A percentile compares a stretch with the other conserved stretches of the same genome.
phyloP scores from a whole-genome alignment of 2,888 invertebrate species.

The Abrostola tripartita region DNA sequence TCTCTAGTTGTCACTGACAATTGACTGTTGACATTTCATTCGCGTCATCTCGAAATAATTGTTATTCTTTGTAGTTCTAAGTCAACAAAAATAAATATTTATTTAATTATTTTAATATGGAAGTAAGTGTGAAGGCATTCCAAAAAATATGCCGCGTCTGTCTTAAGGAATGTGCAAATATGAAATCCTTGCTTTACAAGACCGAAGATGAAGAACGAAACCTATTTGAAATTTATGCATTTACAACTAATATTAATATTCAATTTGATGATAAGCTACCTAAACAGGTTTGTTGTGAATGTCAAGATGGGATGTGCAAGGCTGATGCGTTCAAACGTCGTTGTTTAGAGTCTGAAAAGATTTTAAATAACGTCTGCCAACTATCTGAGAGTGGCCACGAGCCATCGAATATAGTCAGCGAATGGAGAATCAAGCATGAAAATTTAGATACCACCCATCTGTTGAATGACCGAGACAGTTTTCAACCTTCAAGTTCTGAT shows the following conservation, averaged over 20 bases:
- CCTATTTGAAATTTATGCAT: slow-evolving; percentile 69
- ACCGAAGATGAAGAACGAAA: slow-evolving; percentile 64
- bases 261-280: slow-evolving; percentile 70
- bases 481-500: slow-evolving; percentile 10
- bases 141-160: slow-evolving; percentile 76
- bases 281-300: slow-evolving; percentile 77
- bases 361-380: slow-evolving; percentile 65
- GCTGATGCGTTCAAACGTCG: slow-evolving; percentile 76
- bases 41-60: slow-evolving; percentile 32
- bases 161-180: slow-evolving; percentile 63
- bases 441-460: slow-evolving; percentile 19
- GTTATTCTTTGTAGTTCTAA: slow-evolving; percentile 15
- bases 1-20: not conserved
- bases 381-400: slow-evolving; percentile 17
- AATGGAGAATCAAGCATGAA: slow-evolving; percentile 46
- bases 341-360: slow-evolving; percentile 71
- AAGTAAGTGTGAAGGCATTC: slow-evolving; percentile 56
- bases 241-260: slow-evolving; percentile 71
- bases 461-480: slow-evolving; percentile 17
- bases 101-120: slow-evolving; percentile 52
- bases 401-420: slow-evolving; percentile 11
- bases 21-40: slow-evolving; percentile 18
- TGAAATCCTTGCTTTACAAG: slow-evolving; percentile 70
- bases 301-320: slow-evolving; percentile 69
- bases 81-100: slow-evolving; percentile 18